Evolutionary conservation across 1,140 invertebrate genomes (phyloP), one percentile per base, ranked within the genome.

Genomic region (Cotesia typhae): DNA sequence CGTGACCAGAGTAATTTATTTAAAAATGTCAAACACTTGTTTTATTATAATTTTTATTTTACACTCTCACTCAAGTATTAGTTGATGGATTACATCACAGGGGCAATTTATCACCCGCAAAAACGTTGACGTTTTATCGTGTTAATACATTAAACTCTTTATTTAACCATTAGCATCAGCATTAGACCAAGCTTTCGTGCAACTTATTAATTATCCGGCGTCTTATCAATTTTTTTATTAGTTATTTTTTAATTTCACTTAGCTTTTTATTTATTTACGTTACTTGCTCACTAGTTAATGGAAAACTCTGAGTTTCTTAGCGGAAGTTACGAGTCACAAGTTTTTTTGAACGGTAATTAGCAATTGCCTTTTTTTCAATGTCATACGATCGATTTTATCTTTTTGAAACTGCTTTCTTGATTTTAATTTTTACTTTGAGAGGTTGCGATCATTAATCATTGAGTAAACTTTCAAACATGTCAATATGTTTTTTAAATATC

Each of bases 31-130:
- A 47, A 47, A 47, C 63, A 65, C 60, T 20, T 7, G 60, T 35
- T 28, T 47, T 41, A n/a, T 65, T 65, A 38, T 65, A 65, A 65
- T 36, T 65, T 36, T 41, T 14, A 20, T 61, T 35, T 61, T 35
- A 28, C 28, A 28, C 28, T 47, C 63, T 64, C 37, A 38, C 63
- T 12, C 35, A 36, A 12, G 12, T 61, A 65, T 14, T 37, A 60
- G 37, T 60, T 74, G 73, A 74, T 74, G 67, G 74, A 75, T 75
- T 17, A 59, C 67, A 37, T 38, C 38, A 63, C 41, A 70, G 67
- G 0, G 59, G 52, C 66, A 63, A 74, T 74, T 53, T 57, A 74
- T 71, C 37, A 71, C 35, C n/a, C 38, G 52, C 51, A 7, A n/a
- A 7, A 64, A 52, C 47, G 7, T 4, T 7, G 6, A 41, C 67